Percentiles rank a stretch among this genome's conserved stretches.
Conservation (phyloP, 1,140 invertebrate species). For the Cyphomyrmex costatus region DNA sequence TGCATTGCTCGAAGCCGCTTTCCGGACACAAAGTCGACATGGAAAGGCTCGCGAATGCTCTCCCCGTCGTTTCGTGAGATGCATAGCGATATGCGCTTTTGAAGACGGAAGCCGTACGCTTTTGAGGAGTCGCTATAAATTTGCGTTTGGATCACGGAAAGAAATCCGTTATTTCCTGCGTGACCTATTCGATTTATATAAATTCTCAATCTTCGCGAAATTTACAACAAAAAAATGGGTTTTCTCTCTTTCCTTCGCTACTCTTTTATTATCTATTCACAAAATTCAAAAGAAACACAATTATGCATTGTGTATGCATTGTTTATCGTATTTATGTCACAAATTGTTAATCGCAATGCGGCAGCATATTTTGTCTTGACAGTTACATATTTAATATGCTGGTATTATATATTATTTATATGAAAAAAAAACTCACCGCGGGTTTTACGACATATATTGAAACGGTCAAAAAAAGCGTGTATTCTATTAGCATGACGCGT, state of each 20-base stretch:
- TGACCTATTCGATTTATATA: conserved; percentile 55
- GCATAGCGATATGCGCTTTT: conserved; percentile 56
- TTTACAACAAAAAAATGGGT: background rate
- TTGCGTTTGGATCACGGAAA: conserved; percentile 52
- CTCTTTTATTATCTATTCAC: background rate
- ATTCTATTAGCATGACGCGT: background rate
- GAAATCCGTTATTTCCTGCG: conserved; percentile 58
- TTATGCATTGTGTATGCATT: background rate
- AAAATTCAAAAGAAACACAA: background rate
- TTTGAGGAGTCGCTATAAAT: conserved; percentile 59
- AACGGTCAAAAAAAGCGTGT: background rate
- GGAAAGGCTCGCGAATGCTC: conserved; percentile 40
- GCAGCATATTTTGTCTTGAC: background rate
- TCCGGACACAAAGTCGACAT: conserved; percentile 28
- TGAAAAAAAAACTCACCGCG: background rate
- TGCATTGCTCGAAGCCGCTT: conserved; percentile 12
- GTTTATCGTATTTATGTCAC: background rate
- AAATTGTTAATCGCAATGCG: conserved; percentile 7
- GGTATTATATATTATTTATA: conserved; percentile 3
- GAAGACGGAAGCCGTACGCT: conserved; percentile 36
- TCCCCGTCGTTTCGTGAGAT: conserved; percentile 40
- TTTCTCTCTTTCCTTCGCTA: background rate
- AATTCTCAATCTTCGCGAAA: conserved; percentile 45
- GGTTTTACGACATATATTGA: background rate
- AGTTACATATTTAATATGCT: conserved; percentile 30